A percentile compares a stretch with the other conserved stretches of the same genome.
Conservation (phyloP, 2,113 vertebrate genomes). For the Myanophis thanlyinensis region DNA sequence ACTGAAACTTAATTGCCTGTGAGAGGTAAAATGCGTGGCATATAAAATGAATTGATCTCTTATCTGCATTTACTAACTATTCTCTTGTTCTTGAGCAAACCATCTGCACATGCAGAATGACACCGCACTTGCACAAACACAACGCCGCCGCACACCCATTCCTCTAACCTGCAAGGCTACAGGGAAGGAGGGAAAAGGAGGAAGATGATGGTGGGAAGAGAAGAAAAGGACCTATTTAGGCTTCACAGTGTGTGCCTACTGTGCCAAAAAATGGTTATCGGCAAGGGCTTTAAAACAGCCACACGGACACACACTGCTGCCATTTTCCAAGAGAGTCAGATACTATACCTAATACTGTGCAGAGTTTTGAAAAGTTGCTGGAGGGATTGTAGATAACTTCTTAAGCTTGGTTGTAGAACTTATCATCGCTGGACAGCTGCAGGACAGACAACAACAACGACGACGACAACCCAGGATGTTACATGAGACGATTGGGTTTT, state of each 20-base stretch:
- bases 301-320: background rate
- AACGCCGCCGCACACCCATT: background rate
- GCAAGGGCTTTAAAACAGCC: background rate
- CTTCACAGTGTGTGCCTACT: background rate
- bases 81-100: background rate
- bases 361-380: background rate
- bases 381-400: background rate
- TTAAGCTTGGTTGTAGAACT: background rate
- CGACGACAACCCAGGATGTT: background rate
- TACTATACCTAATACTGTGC: background rate
- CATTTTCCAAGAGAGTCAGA: background rate
- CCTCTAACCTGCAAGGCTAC: background rate
- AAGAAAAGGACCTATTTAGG: background rate
- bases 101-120: background rate
- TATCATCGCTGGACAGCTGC: background rate
- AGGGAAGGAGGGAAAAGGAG: background rate
- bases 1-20: background rate
- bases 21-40: background rate
- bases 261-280: background rate
- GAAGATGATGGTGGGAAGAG: background rate
- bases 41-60: background rate
- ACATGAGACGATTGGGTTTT: background rate
- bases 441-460: background rate
- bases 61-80: background rate
- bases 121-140: background rate